These are phyloP conservation scores for Albula glossodonta DNA, from an alignment of 2,113 vertebrate genomes.

Conservation along the genomic window DNA sequence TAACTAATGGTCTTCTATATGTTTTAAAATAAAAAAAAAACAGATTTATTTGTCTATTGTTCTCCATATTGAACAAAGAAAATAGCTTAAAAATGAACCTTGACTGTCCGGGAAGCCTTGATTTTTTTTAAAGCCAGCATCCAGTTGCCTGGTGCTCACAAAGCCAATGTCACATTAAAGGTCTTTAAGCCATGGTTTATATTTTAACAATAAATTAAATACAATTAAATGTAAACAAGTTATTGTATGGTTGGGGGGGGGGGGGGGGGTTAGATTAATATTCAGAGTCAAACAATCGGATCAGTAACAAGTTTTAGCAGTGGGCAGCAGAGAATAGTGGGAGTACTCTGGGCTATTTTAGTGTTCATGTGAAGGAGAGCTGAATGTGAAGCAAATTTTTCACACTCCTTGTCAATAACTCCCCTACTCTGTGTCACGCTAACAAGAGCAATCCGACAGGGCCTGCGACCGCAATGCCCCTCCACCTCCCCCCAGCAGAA, in stretches of 20 bases:
- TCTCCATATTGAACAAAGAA: too few relatives aligned
- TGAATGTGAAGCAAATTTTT: conserved; percentile 65
- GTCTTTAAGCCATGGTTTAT: too few relatives aligned
- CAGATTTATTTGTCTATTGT: too few relatives aligned
- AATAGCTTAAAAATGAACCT: too few relatives aligned
- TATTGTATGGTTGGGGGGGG: too few relatives aligned
- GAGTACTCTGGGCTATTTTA: neutral
- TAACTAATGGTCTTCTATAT: neutral
- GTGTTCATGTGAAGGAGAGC: neutral
- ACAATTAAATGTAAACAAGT: too few relatives aligned
- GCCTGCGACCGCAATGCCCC: conserved; percentile 29
- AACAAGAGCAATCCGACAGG: conserved; percentile 56
- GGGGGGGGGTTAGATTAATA: neutral
- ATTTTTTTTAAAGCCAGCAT: too few relatives aligned
- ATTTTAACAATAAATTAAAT: too few relatives aligned
- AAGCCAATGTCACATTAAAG: too few relatives aligned
- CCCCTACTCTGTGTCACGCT: conserved; percentile 29
- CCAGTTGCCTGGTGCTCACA: too few relatives aligned
- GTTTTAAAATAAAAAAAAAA: neutral
- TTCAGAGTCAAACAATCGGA: too few relatives aligned
- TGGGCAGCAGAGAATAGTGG: neutral
- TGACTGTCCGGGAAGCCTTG: too few relatives aligned
- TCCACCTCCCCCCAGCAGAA: neutral
- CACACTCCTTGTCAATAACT: conserved; percentile 58
- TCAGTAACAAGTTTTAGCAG: neutral